Base-by-base conservation (phyloP, 2,797 vertebrate species). In the Ispidina lecontei region DNA sequence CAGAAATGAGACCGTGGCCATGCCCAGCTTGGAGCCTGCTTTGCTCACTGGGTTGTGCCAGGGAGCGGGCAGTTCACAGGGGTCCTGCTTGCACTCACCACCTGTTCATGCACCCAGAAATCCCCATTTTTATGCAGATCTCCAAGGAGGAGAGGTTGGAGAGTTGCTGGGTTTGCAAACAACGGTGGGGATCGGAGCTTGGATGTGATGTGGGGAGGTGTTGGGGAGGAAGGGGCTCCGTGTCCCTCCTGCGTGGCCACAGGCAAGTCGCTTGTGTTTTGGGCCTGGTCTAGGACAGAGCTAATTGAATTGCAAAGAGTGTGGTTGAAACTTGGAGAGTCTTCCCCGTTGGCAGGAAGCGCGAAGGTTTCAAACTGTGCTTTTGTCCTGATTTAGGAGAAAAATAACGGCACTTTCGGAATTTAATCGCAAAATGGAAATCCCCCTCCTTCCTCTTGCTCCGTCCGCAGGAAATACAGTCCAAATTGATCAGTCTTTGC, bases 271-370 rank as follows among this genome's bases (percentile, higher is more conserved):
- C 75, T 59, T 0, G 5, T n/a, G 41, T 82, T 89, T 69, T 1
- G 23, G 84, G 71, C 65, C 82, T 55, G 55, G 52, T 44, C 55
- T 69, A 4, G 70, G 74, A 70, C 5, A 1, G 41, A 70, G 62
- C 71, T 95, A 23, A 95, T 93, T 93, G 90, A 88, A 37, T 92
- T 94, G 95, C 88, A 58, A 23, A 84, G 90, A 87, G 64, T 6
- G 89, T 58, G 78, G 86, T 52, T 82, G 86, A 82, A 89, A 80
- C 58, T 96, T 90, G 93, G 94, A 95, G 64, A 95, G 64, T 41
- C 86, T 74, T 80, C 89, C 89, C 72, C 10, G 1, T 58, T 91
- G 93, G 90, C 93, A 95, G 93, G 91, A 95, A 95, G 78, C 2
- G 0, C 64, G 15, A 92, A 71, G 81, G 62, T 79, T 87, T 95